Evolutionary conservation across 2,888 invertebrate genomes (phyloP), one percentile per base, ranked within the genome.

Genomic region (Entomobrya proxima): DNA sequence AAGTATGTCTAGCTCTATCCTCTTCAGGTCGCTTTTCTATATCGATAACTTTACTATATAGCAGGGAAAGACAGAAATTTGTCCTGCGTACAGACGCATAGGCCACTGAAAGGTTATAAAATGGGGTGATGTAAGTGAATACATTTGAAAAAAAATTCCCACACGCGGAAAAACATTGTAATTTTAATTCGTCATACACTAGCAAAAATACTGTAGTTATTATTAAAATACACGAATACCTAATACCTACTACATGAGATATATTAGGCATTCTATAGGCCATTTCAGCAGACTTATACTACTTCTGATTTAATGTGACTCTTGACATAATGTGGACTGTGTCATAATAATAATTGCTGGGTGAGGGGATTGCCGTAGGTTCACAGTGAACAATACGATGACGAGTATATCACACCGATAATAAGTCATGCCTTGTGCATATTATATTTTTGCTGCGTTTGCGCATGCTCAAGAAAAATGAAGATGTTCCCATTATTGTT

Each of bases 291-390:
- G n/a, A n/a, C n/a, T n/a, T n/a, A n/a, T n/a, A n/a, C n/a, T n/a
- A n/a, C n/a, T n/a, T n/a, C 35, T 47, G 44, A 64, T 44, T n/a
- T n/a, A n/a, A 58, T 58, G 30, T 77, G 47, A 58, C 30, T 58
- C 58, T 27, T 58, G 58, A 58, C 58, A 58, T 58, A 52, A 5
- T 58, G 58, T 13, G 13, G 27, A 72, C 72, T 61, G 24, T 64
- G 64, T 64, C 64, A 77, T 64, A 61, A 77, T 18, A 58, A 24
- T 61, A 77, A 58, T 61, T n/a, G n/a, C n/a, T n/a, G n/a, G n/a
- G n/a, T n/a, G 44, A 77, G 64, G 30, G 61, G 35, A 37, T 50
- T 40, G 72, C 47, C 32, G 47, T 64, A 77, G 30, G 40, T 64
- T 47, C 64, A 44, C 61, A 64, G 21, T 64, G 77, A 77, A 77